Percentiles rank a stretch among this genome's conserved stretches.
These are phyloP conservation scores for Sitta europaea DNA, from an alignment of 2,113 vertebrate genomes.

Conservation along the genomic window DNA sequence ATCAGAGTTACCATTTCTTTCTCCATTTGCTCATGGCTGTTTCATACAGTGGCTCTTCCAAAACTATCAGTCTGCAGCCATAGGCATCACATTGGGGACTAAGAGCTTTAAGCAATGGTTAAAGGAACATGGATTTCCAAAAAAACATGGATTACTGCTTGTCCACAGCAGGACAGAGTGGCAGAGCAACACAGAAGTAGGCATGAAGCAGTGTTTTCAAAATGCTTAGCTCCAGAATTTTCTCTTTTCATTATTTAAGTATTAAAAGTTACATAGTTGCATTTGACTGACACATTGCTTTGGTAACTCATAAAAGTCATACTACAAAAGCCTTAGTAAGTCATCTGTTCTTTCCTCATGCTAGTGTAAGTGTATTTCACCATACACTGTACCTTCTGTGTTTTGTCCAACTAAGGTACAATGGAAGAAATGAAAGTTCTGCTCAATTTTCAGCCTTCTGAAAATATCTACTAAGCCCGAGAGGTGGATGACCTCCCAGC, in stretches of 20 bases:
- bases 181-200: neutral
- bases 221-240: neutral
- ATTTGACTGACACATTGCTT: neutral
- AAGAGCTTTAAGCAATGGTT: neutral
- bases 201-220: neutral
- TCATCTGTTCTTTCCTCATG: neutral
- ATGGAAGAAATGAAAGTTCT: neutral
- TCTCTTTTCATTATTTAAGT: neutral
- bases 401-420: neutral
- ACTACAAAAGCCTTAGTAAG: neutral
- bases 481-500: slow-evolving; percentile 21
- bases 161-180: neutral
- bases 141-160: neutral
- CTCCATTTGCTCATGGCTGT: neutral
- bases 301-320: neutral
- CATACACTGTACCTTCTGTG: neutral
- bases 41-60: neutral
- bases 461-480: neutral
- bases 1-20: neutral
- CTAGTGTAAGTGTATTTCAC: neutral
- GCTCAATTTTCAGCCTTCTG: neutral
- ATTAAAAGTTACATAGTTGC: neutral
- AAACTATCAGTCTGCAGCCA: neutral
- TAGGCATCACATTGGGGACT: neutral
- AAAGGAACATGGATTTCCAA: too few species aligned